Conservation (phyloP, 1,140 invertebrate species). For the Calosoma granatense region DNA sequence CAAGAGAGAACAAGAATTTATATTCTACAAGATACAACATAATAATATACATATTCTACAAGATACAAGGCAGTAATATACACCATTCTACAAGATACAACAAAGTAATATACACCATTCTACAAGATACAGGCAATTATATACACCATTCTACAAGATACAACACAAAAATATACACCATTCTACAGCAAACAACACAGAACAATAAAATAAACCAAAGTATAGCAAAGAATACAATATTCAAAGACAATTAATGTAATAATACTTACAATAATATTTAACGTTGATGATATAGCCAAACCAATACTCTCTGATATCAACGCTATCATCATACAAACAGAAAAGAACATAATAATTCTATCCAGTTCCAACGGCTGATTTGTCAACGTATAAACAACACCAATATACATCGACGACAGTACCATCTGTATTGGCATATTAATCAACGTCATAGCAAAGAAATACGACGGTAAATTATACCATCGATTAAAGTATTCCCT, state of each 20-base stretch:
- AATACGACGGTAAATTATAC: constrained; percentile 86
- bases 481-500: constrained; percentile 90
- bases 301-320: constrained; percentile 68
- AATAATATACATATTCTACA: constrained; percentile 2
- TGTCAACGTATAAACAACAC: constrained; percentile 76
- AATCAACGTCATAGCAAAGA: constrained; percentile 70
- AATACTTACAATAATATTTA: constrained; percentile 59
- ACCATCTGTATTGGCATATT: constrained; percentile 59
- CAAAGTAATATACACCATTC: no score
- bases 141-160: no score
- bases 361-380: constrained; percentile 71
- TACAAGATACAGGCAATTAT: no score
- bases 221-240: not conserved
- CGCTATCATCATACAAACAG: constrained; percentile 53
- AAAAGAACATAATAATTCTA: constrained; percentile 59
- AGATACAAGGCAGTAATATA: no score
- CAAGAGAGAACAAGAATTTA: constrained; percentile 23
- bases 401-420: constrained; percentile 65
- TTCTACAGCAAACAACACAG: no score
- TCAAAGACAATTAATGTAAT: not conserved
- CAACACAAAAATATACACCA: no score
- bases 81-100: no score
- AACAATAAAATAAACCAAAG: not conserved
- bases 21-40: no score
- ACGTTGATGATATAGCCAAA: constrained; percentile 54